Base-by-base conservation (phyloP, 2,797 vertebrate species). In the Coregonus sp. region DNA sequence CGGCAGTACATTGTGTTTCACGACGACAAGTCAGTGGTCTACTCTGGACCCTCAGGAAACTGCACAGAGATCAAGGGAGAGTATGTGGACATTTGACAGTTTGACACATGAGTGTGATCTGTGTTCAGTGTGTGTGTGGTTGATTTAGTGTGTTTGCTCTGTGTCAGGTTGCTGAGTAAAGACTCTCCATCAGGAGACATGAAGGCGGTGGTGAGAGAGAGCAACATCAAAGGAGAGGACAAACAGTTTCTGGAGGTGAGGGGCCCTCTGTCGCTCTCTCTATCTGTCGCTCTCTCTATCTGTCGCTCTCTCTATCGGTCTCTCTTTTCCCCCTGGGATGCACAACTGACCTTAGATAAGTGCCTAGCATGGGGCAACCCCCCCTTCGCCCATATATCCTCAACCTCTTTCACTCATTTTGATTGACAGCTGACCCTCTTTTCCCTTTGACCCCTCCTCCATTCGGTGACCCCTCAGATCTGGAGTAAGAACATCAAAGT, bases 401-500 rank as follows among this genome's bases (percentile, higher is more conserved):
- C 0, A 59, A 0, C 29, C 65, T 35, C 31, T 33, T 67, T 35
- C 15, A 35, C 29, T 16, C 29, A 1, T 16, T 50, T 73, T 11
- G 40, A 76, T 37, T 73, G 69, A 70, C 2, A 70, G 2, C 16
- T 16, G 15, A 69, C 35, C 14, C 15, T 33, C 31, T 6, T 69
- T 69, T 37, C 18, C 4, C 33, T n/a, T 15, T 69, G 33, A 5
- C 70, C 70, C n/a, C 31, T 12, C 9, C 33, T 37, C 29, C 25
- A 11, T 29, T 16, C 52, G 72, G 11, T 78, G 50, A 47, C 61
- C 18, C 29, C 73, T 63, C 85, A 99, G 98, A 91, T 99, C 77
- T 99, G 98, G 98, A 95, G 94, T 89, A 97, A 97, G 92, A 99
- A 97, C 91, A 92, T 94, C 50, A 99, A 99, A 83, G 92, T 96